Conservation (phyloP, 2,888 invertebrate species). For the Drosophila neonasuta region DNA sequence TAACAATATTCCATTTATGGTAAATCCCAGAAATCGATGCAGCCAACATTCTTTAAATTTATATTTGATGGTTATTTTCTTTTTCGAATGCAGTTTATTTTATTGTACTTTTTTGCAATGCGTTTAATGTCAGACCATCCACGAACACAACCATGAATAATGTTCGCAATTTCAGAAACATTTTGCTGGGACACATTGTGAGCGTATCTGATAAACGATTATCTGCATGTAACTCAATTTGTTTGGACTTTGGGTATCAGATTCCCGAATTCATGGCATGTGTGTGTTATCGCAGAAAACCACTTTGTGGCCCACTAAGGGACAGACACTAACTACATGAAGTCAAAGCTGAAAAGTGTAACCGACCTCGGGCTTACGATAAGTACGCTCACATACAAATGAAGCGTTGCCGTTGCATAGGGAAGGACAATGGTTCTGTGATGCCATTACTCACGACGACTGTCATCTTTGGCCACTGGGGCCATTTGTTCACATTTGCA, state of each 20-base stretch:
- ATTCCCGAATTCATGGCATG: conserved; percentile 43
- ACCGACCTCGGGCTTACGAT: conserved; percentile 9
- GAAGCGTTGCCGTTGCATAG: conserved; percentile 29
- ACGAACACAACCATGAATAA: conserved; percentile 15
- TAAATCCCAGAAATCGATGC: neutral
- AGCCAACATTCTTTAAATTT: neutral
- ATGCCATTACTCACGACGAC: conserved; percentile 65
- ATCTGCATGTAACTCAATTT: conserved; percentile 74
- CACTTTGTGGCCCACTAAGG: conserved; percentile 25
- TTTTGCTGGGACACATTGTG: conserved; percentile 26
- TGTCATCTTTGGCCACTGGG: conserved; percentile 73
- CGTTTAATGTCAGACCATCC: neutral
- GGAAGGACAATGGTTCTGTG: conserved; percentile 55
- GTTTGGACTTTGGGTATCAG: conserved; percentile 55
- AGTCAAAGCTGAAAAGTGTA: conserved; percentile 41
- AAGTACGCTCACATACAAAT: conserved; percentile 19
- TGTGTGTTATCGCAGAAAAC: conserved; percentile 29
- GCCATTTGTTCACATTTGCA: conserved; percentile 77
- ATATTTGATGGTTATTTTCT: neutral
- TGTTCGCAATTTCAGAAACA: conserved; percentile 7
- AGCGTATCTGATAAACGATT: conserved; percentile 69
- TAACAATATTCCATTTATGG: neutral
- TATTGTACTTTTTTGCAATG: neutral
- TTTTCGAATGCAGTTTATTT: neutral
- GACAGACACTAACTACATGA: conserved; percentile 36